Evolutionary conservation across 1,140 invertebrate species (phyloP), one percentile per base, ranked within the genome.

Genomic region (Caenorhabditis remanei): DNA sequence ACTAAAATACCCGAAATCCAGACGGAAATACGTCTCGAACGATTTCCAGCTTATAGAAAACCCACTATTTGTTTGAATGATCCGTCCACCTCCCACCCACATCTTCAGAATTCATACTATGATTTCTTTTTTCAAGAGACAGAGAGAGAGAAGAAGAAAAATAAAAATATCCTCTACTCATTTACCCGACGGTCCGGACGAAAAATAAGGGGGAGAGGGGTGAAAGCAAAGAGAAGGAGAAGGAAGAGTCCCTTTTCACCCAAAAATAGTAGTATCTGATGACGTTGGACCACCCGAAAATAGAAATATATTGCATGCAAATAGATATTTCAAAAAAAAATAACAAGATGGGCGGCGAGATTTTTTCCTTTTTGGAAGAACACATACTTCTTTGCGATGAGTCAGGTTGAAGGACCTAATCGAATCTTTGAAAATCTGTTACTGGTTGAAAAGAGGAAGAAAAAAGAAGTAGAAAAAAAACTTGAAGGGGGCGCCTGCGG

Each of bases 181-280:
- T 79, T 79, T 79, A 79, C 71, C 8, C 46, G n/a, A 79, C 46
- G 40, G n/a, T 79, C 71, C 46, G 16, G 71, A 24, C 40, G 46
- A 13, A n/a, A 46, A 79, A 79, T 19, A 79, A 79, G 43, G 21
- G 19, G 65, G 65, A 79, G n/a, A 19, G 65, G n/a, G 46, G 46
- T 46, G 65, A 19, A 71, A 19, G 63, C 21, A 65, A 21, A 58
- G 56, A 58, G n/a, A 21, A 79, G 71, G n/a, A 65, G 40, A 67
- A 79, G 71, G 71, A 79, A 79, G 46, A 79, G 71, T 32, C 71
- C 71, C n/a, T 79, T 50, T 50, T 50, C 71, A 79, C 71, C 71
- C 71, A 79, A 79, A 71, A 79, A 79, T 79, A 79, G 71, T 79
- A 79, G 46, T 79, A 79, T 79, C 46, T 79, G 43, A 79, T 79